Evolutionary conservation across 1,140 invertebrate species (phyloP), one percentile per base, ranked within the genome.

Genomic region (Diplogasteroides magnus): DNA sequence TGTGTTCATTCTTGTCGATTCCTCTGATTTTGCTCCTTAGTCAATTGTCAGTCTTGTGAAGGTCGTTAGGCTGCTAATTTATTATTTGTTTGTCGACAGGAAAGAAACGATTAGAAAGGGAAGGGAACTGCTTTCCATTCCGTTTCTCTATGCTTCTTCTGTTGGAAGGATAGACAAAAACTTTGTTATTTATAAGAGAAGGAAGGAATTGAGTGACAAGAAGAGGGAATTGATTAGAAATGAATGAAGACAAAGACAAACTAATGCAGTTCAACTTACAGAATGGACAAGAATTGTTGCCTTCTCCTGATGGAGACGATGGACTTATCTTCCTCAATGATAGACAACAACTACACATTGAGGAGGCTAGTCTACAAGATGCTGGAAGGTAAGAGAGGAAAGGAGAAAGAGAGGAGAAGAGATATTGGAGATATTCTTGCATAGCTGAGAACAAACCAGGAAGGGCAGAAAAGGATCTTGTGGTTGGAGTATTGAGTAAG

Each of bases 381-480:
- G 37, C 37, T 19, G 37, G 37, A 48, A 6, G 37, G 37, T 48
- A 11, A 15, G 31, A 14, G 19, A 37, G 32, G 31, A n/a, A 64
- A 26, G 55, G 11, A 6, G 27, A 37, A 65, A 65, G 88, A 56
- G 88, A 89, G 67, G 86, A 89, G 48, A 89, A 93, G 84, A 88
- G 88, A 59, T 91, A 91, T 57, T 88, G 6, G 6, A 48, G 84
- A 67, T 94, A 94, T 84, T 90, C 88, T 57, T 95, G 92, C 83
- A 86, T 87, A 29, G 91, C 90, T 2, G 86, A 74, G 87, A 90
- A 85, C 86, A 85, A 71, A 86, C 90, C 79, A 85, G 91, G 86
- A 86, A 88, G 84, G 84, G 87, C 87, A 48, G 87, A 87, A 75
- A 89, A 88, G 74, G 86, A 87, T 14, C 87, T 89, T 64, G 82